Evolutionary conservation across 1,140 invertebrate genomes (phyloP).

Genomic region (Cyclina sinensis): DNA sequence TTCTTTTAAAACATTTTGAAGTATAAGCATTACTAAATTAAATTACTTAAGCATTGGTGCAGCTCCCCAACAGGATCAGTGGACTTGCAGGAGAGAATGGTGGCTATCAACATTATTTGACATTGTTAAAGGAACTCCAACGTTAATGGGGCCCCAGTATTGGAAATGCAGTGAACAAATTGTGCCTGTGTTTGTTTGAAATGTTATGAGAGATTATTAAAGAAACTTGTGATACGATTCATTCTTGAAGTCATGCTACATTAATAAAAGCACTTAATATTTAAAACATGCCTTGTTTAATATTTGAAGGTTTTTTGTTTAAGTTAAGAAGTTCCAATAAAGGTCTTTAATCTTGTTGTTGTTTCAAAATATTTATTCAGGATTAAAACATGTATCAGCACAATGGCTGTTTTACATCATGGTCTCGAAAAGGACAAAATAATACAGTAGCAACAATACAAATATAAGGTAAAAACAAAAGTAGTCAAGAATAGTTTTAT

Average conservation of each 20-base stretch:
- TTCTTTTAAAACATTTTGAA: too few species aligned
- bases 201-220: constrained; percentile 57
- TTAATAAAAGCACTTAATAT: constrained; percentile 28
- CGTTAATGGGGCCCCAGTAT: constrained; percentile 50
- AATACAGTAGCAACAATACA: constrained; percentile 47
- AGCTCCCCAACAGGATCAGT: constrained; percentile 66
- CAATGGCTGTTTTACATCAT: constrained; percentile 51
- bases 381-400: constrained; percentile 41
- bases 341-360: constrained; percentile 45
- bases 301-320: constrained; percentile 23
- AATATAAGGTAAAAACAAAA: constrained; percentile 41
- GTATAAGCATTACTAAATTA: too few species aligned
- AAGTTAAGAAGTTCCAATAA: constrained; percentile 53
- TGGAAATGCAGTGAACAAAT: constrained; percentile 57
- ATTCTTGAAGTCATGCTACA: constrained; percentile 26
- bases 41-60: too few species aligned
- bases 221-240: constrained; percentile 55
- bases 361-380: constrained; percentile 40
- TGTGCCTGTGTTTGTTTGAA: constrained; percentile 57
- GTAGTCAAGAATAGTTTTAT: constrained; percentile 59
- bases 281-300: constrained; percentile 54
- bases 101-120: constrained; percentile 57
- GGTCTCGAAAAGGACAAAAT: constrained; percentile 47
- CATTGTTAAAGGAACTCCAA: constrained; percentile 58
- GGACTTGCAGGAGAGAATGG: constrained; percentile 62